Percentiles rank a stretch among this genome's conserved stretches.
Conservation (phyloP, 92 coral and sea anemone species). For the Siderastrea siderea region DNA sequence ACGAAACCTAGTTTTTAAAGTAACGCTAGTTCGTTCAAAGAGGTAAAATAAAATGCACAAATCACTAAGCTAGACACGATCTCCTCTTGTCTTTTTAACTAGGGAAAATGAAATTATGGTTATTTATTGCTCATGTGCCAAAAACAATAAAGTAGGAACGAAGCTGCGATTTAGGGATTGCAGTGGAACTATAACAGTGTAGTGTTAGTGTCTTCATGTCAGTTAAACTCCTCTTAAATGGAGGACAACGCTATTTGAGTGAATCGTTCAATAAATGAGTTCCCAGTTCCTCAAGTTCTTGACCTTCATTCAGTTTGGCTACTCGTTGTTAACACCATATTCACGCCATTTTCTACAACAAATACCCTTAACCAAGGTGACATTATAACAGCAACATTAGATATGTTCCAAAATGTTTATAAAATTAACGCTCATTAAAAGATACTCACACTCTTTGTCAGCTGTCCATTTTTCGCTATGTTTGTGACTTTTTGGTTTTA, state of each 20-base stretch:
- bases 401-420: neutral
- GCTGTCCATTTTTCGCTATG: conserved; percentile 30
- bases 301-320: neutral
- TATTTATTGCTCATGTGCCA: too few relatives aligned
- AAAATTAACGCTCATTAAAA: neutral
- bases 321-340: neutral
- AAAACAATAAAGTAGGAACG: too few relatives aligned
- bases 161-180: too few relatives aligned
- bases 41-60: too few relatives aligned
- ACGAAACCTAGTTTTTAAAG: too few relatives aligned
- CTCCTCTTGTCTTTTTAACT: too few relatives aligned
- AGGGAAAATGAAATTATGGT: too few relatives aligned
- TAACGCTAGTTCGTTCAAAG: too few relatives aligned
- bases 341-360: neutral
- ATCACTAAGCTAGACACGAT: too few relatives aligned
- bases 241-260: neutral
- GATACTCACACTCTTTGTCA: conserved; percentile 51
- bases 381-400: conserved; percentile 7
- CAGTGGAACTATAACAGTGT: too few relatives aligned
- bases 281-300: neutral
- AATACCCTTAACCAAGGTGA: neutral
- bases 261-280: neutral
- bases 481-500: conserved; percentile 35
- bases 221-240: neutral
- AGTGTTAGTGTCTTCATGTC: too few relatives aligned